Base-by-base conservation (phyloP, 2,113 vertebrate species). In the Talpa occidentalis region DNA sequence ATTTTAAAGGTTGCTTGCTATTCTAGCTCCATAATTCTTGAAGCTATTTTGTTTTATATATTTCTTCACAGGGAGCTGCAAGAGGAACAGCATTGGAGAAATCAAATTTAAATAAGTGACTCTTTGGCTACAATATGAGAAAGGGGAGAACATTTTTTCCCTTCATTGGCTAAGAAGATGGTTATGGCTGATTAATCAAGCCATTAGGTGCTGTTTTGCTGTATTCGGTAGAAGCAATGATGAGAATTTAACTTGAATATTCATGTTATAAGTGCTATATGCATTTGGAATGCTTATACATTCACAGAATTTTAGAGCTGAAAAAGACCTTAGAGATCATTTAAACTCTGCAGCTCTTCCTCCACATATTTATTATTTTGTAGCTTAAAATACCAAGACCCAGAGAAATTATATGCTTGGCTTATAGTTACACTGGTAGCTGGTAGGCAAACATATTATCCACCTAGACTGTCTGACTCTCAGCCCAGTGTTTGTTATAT, bases 181-280 rank as follows among this genome's bases (percentile, higher is more conserved):
- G 44, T 49, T 93, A 52, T 64, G 74, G 70, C 37, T 95, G 93
- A 94, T 96, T 97, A 93, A 95, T 94, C 84, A 90, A 95, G 72
- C 49, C 93, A 93, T 94, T 95, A 92, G 94, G 93, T 96, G 94
- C 59, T 84, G 86, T 90, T 91, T 84, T 96, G 81, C 95, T 97
- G 67, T 73, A 83, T 95, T 85, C 94, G 76, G 80, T 94, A 93
- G 89, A 89, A 96, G 87, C 88, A 95, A 60, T 90, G 95, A 79
- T 95, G 82, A 97, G 79, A 95, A 76, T 85, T 94, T 81, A 93
- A 91, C n/a, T 97, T 76, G 94, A 96, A n/a, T 97, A 97, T 97
- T 97, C 95, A 96, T 66, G 56, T 97, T 94, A 91, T 90, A 93
- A 91, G 78, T 90, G 77, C 95, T 96, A 88, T 88, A 96, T 96